These are phyloP conservation scores for Peromyscus attwateri DNA, from an alignment of 2,797 vertebrate genomes.

Conservation along the genomic window DNA sequence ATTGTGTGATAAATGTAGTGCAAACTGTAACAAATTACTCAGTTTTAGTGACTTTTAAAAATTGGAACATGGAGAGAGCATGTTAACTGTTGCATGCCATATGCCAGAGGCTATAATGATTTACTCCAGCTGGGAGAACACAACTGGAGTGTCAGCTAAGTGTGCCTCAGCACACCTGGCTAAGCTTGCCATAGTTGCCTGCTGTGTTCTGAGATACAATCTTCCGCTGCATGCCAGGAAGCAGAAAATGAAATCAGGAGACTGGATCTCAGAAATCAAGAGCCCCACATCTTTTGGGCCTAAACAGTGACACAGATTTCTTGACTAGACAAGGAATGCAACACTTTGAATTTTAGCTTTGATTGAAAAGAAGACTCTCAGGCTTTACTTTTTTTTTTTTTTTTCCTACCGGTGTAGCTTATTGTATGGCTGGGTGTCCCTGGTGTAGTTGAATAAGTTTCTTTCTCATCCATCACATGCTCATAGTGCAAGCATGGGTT, in stretches of 20 bases:
- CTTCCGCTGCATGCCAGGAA: not conserved
- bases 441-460: not conserved
- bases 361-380: not conserved
- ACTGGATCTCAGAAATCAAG: not conserved
- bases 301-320: not conserved
- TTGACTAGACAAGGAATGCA: not conserved
- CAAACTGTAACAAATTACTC: not conserved
- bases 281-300: not conserved
- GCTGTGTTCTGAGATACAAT: not conserved
- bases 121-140: not conserved
- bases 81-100: not conserved
- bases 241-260: not conserved
- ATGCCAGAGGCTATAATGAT: not conserved
- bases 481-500: not conserved
- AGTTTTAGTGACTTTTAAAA: not conserved
- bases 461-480: not conserved
- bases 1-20: not conserved
- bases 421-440: not conserved
- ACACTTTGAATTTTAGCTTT: not conserved
- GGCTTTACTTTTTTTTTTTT: too few relatives aligned
- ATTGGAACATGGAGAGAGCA: not conserved
- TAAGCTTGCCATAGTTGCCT: not conserved
- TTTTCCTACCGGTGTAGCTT: not conserved
- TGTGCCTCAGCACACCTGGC: not conserved
- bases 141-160: not conserved